Evolutionary conservation across 2,113 vertebrate species (phyloP).

Genomic region (Clarias gariepinus): DNA sequence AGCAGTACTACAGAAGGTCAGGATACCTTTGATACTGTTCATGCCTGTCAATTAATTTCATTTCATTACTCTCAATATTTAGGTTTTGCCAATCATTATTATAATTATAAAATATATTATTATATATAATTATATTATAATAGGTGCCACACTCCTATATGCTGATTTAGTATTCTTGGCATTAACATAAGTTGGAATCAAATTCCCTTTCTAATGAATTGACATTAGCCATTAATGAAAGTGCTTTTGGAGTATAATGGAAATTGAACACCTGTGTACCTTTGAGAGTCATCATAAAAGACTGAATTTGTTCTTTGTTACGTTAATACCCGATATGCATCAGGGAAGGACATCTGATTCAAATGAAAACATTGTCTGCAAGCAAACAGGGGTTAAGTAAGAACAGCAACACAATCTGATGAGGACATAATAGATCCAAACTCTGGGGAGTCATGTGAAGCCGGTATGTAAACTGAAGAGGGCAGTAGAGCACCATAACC

Average conservation of each 20-base stretch:
- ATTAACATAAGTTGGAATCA: conserved; percentile 18
- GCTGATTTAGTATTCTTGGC: conserved; percentile 12
- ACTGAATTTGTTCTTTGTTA: background rate
- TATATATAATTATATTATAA: background rate
- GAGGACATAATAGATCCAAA: conserved; percentile 10
- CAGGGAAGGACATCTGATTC: background rate
- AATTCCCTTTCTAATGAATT: conserved; percentile 32
- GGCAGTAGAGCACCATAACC: conserved; percentile 39
- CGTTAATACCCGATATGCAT: background rate
- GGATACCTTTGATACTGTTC: background rate
- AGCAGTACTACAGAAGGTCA: background rate
- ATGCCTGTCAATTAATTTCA: background rate
- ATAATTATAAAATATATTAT: too few species aligned
- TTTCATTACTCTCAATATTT: conserved; percentile 2
- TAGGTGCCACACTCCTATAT: background rate
- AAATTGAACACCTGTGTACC: conserved; percentile 25
- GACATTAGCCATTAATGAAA: conserved; percentile 38
- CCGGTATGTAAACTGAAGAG: conserved; percentile 26
- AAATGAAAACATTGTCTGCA: conserved; percentile 10
- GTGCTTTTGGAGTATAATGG: conserved; percentile 28
- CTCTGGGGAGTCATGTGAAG: background rate
- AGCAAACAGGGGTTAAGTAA: background rate
- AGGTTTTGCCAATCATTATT: conserved; percentile 5
- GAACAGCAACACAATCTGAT: background rate
- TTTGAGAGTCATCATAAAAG: conserved; percentile 20